These are phyloP conservation scores for Megamerina dolium DNA, from an alignment of 2,888 invertebrate species.

Conservation along the genomic window DNA sequence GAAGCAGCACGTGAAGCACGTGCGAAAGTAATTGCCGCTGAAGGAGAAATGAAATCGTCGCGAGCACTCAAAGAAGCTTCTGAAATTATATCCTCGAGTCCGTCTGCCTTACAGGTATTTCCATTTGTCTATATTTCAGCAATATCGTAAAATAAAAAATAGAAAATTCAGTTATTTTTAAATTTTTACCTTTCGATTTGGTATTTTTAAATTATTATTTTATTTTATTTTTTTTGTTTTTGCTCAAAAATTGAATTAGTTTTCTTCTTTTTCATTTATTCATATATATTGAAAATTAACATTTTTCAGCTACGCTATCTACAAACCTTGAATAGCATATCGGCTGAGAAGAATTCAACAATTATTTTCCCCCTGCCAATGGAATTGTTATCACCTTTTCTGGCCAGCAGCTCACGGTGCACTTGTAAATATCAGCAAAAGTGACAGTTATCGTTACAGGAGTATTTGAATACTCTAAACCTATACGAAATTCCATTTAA, in stretches of 20 bases:
- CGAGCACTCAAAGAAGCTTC: constrained; percentile 76
- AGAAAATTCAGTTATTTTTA: too few species aligned
- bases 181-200: too few species aligned
- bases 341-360: constrained; percentile 91
- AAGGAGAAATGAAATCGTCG: constrained; percentile 78
- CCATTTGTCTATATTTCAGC: not conserved
- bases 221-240: not conserved
- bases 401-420: constrained; percentile 17
- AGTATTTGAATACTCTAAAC: constrained; percentile 34
- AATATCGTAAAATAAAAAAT: too few species aligned
- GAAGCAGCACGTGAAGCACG: constrained; percentile 70
- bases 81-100: constrained; percentile 70
- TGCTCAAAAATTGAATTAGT: not conserved
- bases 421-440: constrained; percentile 22
- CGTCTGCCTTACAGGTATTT: constrained; percentile 58
- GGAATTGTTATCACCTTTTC: constrained; percentile 58
- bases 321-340: constrained; percentile 85
- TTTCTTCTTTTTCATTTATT: constrained; percentile 7
- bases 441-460: constrained; percentile 37
- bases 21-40: constrained; percentile 61
- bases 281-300: constrained; percentile 5
- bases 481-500: constrained; percentile 27
- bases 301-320: constrained; percentile 73
- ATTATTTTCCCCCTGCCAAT: constrained; percentile 91
- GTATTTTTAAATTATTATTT: not conserved